phyloP scores from a whole-genome alignment of 2,888 invertebrate genomes.

The Amblyjoppa proteus region DNA sequence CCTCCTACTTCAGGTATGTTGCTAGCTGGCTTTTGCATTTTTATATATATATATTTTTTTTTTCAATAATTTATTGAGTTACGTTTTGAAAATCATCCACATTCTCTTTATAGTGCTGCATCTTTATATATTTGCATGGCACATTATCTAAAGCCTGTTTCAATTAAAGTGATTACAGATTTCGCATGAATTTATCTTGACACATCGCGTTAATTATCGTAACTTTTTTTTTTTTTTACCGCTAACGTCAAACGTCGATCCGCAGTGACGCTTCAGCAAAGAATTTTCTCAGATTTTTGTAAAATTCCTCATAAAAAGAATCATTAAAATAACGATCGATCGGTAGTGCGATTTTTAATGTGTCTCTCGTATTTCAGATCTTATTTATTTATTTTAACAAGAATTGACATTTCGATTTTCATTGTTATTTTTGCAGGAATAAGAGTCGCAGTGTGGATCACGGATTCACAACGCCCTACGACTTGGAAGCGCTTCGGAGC shows the following conservation, averaged over 20 bases:
- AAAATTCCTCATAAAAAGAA: no score
- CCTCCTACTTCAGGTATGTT: conserved; percentile 82
- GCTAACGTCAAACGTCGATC: background rate
- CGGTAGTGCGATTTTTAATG: background rate
- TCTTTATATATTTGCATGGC: background rate
- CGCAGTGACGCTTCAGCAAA: background rate
- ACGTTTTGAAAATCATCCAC: conserved; percentile 13
- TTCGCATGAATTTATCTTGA: background rate
- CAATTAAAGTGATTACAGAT: background rate
- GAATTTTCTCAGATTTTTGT: background rate
- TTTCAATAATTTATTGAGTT: conserved; percentile 18
- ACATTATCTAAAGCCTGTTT: background rate
- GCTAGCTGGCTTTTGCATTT: conserved; percentile 58
- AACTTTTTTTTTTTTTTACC: background rate
- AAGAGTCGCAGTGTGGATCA: conserved; percentile 97
- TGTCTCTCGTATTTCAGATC: background rate
- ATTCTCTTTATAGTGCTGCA: background rate
- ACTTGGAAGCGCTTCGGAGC: conserved; percentile 93
- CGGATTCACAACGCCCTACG: conserved; percentile 94
- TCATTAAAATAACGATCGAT: no score
- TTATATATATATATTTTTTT: conserved; percentile 27
- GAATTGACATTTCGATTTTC: conserved; percentile 42
- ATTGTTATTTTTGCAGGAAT: conserved; percentile 88
- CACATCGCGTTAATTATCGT: background rate
- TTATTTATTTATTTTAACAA: background rate